phyloP scores from a whole-genome alignment of 2,888 invertebrate species.

The Malachius bipustulatus region DNA sequence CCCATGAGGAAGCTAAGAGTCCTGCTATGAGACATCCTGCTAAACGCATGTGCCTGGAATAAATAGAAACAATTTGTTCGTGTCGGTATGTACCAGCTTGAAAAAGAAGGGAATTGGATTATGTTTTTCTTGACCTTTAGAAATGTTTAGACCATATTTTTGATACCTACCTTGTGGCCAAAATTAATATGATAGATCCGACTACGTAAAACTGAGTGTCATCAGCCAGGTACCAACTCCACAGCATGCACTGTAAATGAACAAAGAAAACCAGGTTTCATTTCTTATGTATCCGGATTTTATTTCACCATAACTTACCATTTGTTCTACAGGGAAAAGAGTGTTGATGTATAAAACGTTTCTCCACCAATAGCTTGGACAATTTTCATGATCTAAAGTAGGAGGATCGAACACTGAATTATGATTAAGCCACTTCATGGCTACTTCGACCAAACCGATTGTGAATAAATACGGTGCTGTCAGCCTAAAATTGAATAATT shows the following conservation, averaged over 20 bases:
- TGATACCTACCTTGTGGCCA: slow-evolving; percentile 51
- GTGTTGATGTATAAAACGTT: slow-evolving; percentile 80
- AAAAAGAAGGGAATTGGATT: too few species aligned
- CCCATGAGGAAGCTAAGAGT: slow-evolving; percentile 63
- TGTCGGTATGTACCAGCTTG: not conserved
- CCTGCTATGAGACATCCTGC: slow-evolving; percentile 51
- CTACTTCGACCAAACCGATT: slow-evolving; percentile 69
- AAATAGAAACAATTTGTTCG: not conserved
- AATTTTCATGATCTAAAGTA: slow-evolving; percentile 67
- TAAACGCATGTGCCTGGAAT: slow-evolving; percentile 59
- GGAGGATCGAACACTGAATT: slow-evolving; percentile 78
- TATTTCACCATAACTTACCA: slow-evolving; percentile 46
- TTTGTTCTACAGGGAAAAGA: slow-evolving; percentile 70
- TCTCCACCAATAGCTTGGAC: slow-evolving; percentile 80
- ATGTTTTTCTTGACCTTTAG: too few species aligned
- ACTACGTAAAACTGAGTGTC: slow-evolving; percentile 80
- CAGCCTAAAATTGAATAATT: slow-evolving; percentile 39
- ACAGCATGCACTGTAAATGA: slow-evolving; percentile 67
- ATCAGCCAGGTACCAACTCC: slow-evolving; percentile 85
- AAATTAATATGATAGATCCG: slow-evolving; percentile 66
- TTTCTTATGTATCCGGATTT: slow-evolving; percentile 1
- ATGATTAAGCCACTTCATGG: slow-evolving; percentile 75
- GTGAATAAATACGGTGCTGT: slow-evolving; percentile 76
- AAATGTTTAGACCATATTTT: too few species aligned
- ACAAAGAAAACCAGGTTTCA: too few species aligned